phyloP scores from a whole-genome alignment of 1,140 invertebrate species.

The Brachionus angularis region DNA sequence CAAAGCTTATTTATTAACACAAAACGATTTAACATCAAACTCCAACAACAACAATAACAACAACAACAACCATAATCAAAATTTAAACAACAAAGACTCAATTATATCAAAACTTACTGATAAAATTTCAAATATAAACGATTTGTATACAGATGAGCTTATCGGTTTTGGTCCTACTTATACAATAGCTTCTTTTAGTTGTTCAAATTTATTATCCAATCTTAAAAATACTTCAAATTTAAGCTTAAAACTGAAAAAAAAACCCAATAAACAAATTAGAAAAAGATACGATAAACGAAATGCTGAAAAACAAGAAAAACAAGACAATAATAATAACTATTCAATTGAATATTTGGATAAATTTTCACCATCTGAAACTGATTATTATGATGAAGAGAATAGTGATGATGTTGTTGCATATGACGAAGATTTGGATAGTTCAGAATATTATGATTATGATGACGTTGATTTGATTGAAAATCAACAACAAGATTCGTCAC shows the following conservation, averaged over 20 bases:
- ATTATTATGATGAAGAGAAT: neutral
- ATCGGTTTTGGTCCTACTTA: conserved; percentile 37
- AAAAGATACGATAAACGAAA: neutral
- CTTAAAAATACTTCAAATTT: neutral
- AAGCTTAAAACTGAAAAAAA: neutral
- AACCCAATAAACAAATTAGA: conserved; percentile 2
- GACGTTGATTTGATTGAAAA: neutral
- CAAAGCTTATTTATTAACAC: neutral
- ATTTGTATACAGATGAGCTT: conserved; percentile 5
- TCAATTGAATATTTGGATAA: too few species aligned
- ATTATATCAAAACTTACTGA: too few species aligned
- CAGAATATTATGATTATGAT: neutral
- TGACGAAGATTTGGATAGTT: neutral
- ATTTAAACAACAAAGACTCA: too few species aligned
- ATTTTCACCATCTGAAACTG: neutral
- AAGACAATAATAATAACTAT: too few species aligned
- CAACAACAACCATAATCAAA: too few species aligned
- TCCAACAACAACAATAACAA: too few species aligned
- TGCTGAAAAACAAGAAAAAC: neutral
- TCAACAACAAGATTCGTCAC: neutral
- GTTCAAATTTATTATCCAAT: neutral
- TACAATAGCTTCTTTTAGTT: conserved; percentile 27
- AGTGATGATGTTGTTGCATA: neutral
- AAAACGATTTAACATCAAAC: neutral
- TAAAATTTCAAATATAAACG: neutral